Conservation (phyloP, 2,113 vertebrate species). For the Mustela nigripes region DNA sequence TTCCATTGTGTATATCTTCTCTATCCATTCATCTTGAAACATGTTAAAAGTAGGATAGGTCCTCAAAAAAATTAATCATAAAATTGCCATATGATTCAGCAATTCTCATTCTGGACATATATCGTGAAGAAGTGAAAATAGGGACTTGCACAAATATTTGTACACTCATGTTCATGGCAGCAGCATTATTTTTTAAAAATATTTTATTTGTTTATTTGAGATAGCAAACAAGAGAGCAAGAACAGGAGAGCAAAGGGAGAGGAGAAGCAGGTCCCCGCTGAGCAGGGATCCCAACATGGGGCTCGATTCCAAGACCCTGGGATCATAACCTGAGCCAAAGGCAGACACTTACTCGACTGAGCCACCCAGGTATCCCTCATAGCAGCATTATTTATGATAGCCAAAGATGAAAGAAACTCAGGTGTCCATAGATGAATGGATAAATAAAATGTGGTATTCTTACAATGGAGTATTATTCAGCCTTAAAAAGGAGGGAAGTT, state of each 20-base stretch:
- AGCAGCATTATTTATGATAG: not conserved
- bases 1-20: no score
- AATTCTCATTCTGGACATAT: slow-evolving; percentile 6
- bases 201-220: not conserved
- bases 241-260: not conserved
- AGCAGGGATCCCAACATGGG: not conserved
- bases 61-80: not conserved
- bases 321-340: not conserved
- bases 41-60: not conserved
- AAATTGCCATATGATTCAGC: not conserved
- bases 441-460: not conserved
- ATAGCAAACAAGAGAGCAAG: not conserved
- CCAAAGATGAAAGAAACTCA: not conserved
- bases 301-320: not conserved
- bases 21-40: not conserved
- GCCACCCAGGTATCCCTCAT: not conserved
- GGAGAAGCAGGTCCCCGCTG: not conserved
- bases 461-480: not conserved
- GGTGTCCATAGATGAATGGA: not conserved
- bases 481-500: slow-evolving; percentile 19
- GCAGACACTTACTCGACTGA: not conserved
- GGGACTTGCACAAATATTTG: not conserved
- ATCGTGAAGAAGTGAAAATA: not conserved
- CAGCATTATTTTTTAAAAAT: not conserved
- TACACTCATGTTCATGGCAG: not conserved